These are phyloP conservation scores for Dendrocopos noguchii DNA, from an alignment of 2,113 vertebrate genomes.

Conservation along the genomic window DNA sequence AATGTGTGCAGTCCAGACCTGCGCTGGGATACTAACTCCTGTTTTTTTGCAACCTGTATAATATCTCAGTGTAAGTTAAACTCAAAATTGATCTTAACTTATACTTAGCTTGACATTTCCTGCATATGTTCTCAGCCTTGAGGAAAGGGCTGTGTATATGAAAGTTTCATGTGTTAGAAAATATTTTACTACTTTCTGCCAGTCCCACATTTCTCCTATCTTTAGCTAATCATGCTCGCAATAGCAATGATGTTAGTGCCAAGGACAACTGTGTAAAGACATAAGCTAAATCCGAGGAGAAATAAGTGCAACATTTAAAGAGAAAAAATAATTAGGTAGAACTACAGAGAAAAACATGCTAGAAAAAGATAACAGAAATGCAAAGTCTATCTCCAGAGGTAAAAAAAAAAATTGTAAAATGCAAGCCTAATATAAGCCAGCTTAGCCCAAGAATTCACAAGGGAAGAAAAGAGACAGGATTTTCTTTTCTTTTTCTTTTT, in stretches of 20 bases:
- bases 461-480: neutral
- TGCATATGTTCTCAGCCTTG: neutral
- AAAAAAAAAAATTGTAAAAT: neutral
- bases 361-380: neutral
- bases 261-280: neutral
- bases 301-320: neutral
- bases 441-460: neutral
- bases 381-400: neutral
- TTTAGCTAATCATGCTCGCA: neutral
- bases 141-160: neutral
- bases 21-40: neutral
- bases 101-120: neutral
- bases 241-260: neutral
- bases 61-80: neutral
- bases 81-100: neutral
- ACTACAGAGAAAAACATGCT: neutral
- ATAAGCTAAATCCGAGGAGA: neutral
- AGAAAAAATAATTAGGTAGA: neutral
- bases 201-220: neutral
- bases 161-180: neutral
- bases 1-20: rapidly evolving
- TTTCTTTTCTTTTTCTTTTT: neutral
- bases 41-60: neutral
- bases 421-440: neutral
- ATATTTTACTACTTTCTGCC: neutral